These are phyloP conservation scores for Volucella zonaria DNA, from an alignment of 2,888 invertebrate genomes.

Conservation along the genomic window DNA sequence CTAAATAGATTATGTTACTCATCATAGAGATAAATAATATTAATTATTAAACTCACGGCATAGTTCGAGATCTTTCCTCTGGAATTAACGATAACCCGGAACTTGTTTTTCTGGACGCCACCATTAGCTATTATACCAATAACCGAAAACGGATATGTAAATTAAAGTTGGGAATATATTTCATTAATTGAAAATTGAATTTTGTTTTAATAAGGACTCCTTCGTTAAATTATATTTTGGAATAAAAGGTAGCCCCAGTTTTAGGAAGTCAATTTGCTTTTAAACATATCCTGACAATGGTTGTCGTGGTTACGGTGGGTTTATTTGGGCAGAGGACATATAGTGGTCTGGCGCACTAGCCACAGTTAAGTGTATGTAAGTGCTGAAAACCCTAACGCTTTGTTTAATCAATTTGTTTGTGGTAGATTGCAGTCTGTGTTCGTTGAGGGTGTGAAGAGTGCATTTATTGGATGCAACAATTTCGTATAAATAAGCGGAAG, in stretches of 20 bases:
- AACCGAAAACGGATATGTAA: conserved; percentile 1
- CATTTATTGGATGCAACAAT: neutral
- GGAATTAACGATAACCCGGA: conserved; percentile 84
- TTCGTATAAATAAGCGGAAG: too few relatives aligned
- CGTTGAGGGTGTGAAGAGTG: neutral
- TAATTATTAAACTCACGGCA: conserved; percentile 78
- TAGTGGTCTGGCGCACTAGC: conserved; percentile 54
- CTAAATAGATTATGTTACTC: conserved; percentile 71
- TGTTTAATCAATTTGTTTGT: conserved; percentile 61
- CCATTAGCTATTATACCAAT: conserved; percentile 75
- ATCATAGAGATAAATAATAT: neutral
- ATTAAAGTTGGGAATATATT: conserved; percentile 35
- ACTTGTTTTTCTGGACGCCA: conserved; percentile 80
- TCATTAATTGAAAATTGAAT: conserved; percentile 44
- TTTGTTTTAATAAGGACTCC: conserved; percentile 34
- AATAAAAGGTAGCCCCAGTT: conserved; percentile 33
- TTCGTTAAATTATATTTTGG: conserved; percentile 23
- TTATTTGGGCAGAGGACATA: conserved; percentile 2
- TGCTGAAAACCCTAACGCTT: conserved; percentile 7
- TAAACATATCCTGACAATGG: conserved; percentile 42
- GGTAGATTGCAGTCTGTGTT: neutral
- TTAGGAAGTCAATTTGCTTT: conserved; percentile 14
- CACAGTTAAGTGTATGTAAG: conserved; percentile 27
- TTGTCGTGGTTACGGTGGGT: conserved; percentile 35
- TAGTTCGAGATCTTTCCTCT: conserved; percentile 83